Evolutionary conservation across 2,113 vertebrate species (phyloP), one percentile per base, ranked within the genome.

Genomic region (Sander vitreus): DNA sequence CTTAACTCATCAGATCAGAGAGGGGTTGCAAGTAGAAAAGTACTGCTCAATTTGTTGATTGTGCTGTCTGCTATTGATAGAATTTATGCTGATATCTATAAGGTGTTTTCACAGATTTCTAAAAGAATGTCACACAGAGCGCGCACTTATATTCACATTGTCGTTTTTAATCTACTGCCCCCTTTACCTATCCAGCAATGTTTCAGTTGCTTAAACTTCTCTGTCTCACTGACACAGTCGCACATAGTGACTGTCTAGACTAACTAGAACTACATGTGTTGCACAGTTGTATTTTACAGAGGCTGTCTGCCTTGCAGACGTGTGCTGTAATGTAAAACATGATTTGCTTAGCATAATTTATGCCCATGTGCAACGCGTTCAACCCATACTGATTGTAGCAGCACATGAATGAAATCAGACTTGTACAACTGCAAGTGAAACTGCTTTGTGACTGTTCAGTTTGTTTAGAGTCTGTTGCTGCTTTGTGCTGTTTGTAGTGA

Each of bases 321-420:
- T 73, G 50, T 59, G 81, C 65, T 68, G 10, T 86, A 67, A 85
- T 89, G 65, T 74, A 83, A 80, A 90, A 89, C 83, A 87, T 23
- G 55, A 69, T 81, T 81, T 77, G 58, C 77, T 75, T 71, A 63
- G 30, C 78, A 82, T 88, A 81, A 90, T 92, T 80, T 73, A 90
- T 90, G 71, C 62, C 33, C 66, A 75, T 74, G 70, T 88, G 69
- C 64, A 57, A 19, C 8, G 2, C 30, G 15, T 72, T 63, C 78
- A 27, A 58, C 50, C 50, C 45, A 62, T 13, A 76, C 25, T 54
- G 12, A 36, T 36, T 4, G 58, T 47, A 54, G 55, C 59, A 54
- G 50, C 21, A 23, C 43, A 51, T 30, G 45, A 71, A 78, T 62
- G 21, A 66, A 81, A 83, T 59, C 47, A 45, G 55, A 50, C 39